Conservation (phyloP, 2,888 invertebrate genomes). For the Coenonympha arcania region DNA sequence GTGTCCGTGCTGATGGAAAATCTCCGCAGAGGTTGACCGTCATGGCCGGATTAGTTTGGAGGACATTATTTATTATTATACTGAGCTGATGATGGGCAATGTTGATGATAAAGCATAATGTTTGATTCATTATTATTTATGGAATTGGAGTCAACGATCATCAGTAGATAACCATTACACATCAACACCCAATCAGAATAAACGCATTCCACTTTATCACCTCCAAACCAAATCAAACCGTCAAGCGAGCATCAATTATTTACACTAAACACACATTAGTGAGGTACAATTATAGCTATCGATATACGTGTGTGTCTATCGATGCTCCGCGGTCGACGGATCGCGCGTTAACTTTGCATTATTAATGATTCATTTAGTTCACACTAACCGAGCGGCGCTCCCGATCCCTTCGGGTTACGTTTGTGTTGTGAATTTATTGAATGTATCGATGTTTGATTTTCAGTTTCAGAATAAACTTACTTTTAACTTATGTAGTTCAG, state of each 20-base stretch:
- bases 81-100: no score
- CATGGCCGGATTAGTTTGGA: no score
- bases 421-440: conserved; percentile 4
- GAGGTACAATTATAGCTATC: conserved; percentile 37
- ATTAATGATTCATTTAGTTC: conserved; percentile 75
- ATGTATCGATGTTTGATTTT: conserved; percentile 7
- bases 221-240: conserved; percentile 13
- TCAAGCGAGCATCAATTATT: conserved; percentile 28
- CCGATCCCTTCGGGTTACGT: conserved; percentile 60
- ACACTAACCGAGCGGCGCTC: conserved; percentile 67
- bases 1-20: no score
- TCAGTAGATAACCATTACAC: background rate
- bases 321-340: conserved; percentile 45
- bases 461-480: no score
- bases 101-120: no score
- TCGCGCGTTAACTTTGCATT: conserved; percentile 66
- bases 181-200: conserved; percentile 15
- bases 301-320: conserved; percentile 41
- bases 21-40: no score
- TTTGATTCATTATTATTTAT: background rate
- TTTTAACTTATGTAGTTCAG: no score
- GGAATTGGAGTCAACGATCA: background rate
- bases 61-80: no score
- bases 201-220: conserved; percentile 13
- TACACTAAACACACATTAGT: conserved; percentile 39